These are phyloP conservation scores for Pseudococcus longispinus DNA, from an alignment of 2,888 invertebrate genomes.

Conservation along the genomic window DNA sequence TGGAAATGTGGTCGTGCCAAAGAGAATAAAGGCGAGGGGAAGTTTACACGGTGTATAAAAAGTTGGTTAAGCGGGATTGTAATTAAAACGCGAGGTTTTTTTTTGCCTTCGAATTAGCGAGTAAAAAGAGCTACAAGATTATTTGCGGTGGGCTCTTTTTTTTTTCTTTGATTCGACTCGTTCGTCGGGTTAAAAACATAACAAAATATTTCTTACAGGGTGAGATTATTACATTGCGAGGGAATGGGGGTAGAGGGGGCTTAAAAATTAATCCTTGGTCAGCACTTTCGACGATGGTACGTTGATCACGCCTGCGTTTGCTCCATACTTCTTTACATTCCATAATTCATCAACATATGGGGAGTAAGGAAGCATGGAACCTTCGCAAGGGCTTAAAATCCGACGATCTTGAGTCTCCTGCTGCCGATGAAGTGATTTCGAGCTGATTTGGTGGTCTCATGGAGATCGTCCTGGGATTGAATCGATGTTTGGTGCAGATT, in stretches of 20 bases:
- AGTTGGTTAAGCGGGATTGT: neutral
- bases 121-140: neutral
- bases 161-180: neutral
- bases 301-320: slow-evolving; percentile 61
- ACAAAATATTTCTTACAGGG: slow-evolving; percentile 1
- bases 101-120: neutral
- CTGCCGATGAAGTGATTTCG: neutral
- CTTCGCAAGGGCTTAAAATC: slow-evolving; percentile 62
- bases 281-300: neutral
- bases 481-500: too few relatives aligned
- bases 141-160: neutral
- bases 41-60: neutral
- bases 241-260: neutral
- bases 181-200: neutral
- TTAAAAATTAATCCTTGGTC: neutral
- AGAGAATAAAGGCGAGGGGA: neutral
- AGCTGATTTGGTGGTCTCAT: neutral
- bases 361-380: slow-evolving; percentile 97
- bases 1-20: neutral
- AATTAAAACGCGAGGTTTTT: slow-evolving; percentile 3
- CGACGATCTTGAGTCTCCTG: neutral
- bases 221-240: neutral
- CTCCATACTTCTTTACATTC: slow-evolving; percentile 99
- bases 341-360: slow-evolving; percentile 85
- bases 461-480: too few relatives aligned